A percentile compares a stretch with the other conserved stretches of the same genome.
These are phyloP conservation scores for Petrocephalus zakoni DNA, from an alignment of 2,113 vertebrate genomes.

Conservation along the genomic window DNA sequence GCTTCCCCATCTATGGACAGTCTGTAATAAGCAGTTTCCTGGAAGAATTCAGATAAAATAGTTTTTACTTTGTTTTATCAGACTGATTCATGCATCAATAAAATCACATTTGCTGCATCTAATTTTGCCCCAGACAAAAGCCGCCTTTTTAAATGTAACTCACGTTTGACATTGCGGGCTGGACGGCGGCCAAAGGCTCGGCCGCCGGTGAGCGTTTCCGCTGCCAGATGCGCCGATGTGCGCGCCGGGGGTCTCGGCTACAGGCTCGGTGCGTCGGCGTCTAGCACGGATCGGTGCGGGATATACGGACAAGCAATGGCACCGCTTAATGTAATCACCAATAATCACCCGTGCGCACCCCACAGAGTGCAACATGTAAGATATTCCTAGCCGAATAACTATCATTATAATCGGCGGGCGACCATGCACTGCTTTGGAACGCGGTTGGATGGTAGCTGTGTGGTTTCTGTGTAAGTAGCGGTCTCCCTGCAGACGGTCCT, in stretches of 20 bases:
- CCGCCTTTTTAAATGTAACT: conserved; percentile 38
- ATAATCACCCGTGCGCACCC: not conserved
- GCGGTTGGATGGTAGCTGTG: not conserved
- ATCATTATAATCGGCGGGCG: not conserved
- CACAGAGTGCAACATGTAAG: not conserved
- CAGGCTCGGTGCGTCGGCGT: not conserved
- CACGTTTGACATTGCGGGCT: conserved; percentile 55
- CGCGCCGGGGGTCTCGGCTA: not conserved
- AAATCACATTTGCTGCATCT: not conserved
- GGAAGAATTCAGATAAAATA: not conserved
- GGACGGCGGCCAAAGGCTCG: conserved; percentile 44
- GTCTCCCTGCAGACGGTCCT: not conserved
- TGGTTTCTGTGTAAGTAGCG: not conserved
- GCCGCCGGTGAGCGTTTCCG: not conserved
- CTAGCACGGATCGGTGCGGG: not conserved
- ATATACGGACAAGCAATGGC: not conserved
- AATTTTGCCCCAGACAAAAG: not conserved
- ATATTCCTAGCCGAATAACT: not conserved
- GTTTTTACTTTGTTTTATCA: not conserved
- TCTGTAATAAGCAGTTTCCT: not conserved
- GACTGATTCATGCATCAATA: conserved; percentile 1
- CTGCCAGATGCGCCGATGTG: not conserved
- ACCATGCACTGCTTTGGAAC: not conserved
- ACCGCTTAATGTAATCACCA: not conserved
- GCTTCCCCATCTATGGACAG: not conserved